Evolutionary conservation across 2,797 vertebrate genomes (phyloP).

Genomic region (Miichthys miiuy): DNA sequence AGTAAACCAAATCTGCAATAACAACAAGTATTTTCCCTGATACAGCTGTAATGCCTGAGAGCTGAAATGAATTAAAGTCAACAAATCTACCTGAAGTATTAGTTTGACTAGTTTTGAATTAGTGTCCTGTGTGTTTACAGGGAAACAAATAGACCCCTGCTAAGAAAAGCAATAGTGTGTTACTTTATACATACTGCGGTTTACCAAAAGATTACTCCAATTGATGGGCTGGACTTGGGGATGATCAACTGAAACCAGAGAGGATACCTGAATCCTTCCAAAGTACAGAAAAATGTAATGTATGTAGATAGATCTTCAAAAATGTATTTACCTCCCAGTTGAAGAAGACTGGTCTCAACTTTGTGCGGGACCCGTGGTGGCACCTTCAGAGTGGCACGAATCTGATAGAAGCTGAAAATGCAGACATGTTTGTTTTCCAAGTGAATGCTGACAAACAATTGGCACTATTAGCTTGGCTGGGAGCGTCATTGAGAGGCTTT

Average conservation of each 20-base stretch:
- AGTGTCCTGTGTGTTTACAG: neutral
- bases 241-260: neutral
- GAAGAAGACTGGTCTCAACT: slow-evolving; percentile 95
- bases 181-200: neutral
- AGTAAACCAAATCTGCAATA: slow-evolving; percentile 20
- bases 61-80: neutral
- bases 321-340: slow-evolving; percentile 88
- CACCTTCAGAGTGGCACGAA: slow-evolving; percentile 93
- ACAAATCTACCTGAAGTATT: neutral
- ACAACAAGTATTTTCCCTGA: neutral
- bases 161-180: neutral
- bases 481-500: slow-evolving; percentile 12
- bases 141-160: neutral
- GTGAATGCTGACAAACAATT: neutral
- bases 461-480: neutral
- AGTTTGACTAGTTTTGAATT: neutral
- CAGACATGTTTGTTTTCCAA: slow-evolving; percentile 7
- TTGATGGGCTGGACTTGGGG: neutral
- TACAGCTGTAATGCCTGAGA: neutral
- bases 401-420: slow-evolving; percentile 94
- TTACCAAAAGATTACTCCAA: neutral
- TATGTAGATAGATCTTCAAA: neutral
- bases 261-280: neutral
- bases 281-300: neutral
- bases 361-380: slow-evolving; percentile 95